Conservation (phyloP, 2,797 vertebrate species). For the Mus caroli region DNA sequence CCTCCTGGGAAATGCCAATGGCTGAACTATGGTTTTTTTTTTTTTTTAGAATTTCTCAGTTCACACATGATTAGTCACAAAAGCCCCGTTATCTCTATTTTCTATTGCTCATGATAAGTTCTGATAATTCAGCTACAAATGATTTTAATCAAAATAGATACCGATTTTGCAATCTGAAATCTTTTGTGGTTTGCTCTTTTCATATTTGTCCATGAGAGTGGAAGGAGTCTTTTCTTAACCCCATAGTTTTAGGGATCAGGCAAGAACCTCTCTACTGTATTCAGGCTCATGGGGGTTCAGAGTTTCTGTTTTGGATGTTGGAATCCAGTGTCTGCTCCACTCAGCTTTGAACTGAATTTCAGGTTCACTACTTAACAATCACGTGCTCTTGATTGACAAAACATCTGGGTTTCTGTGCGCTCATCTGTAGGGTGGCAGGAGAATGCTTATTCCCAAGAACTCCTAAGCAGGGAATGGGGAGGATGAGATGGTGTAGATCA, state of each 20-base stretch:
- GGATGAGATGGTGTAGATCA: not conserved
- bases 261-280: not conserved
- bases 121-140: not conserved
- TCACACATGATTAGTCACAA: conserved; percentile 54
- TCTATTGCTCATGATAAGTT: not conserved
- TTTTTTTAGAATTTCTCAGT: conserved; percentile 37
- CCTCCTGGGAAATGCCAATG: conserved; percentile 62
- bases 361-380: not conserved
- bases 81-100: conserved; percentile 28
- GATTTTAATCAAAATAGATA: not conserved
- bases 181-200: not conserved
- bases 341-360: not conserved
- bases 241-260: not conserved
- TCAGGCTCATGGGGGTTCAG: not conserved
- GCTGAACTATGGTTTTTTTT: conserved; percentile 55
- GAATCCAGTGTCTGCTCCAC: not conserved
- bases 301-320: not conserved
- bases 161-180: not conserved
- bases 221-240: not conserved
- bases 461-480: not conserved
- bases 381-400: not conserved
- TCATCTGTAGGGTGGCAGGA: not conserved
- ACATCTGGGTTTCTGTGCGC: conserved; percentile 1
- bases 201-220: not conserved
- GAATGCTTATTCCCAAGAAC: not conserved